Conservation (phyloP, 2,888 invertebrate species). For the Phengaris arion region DNA sequence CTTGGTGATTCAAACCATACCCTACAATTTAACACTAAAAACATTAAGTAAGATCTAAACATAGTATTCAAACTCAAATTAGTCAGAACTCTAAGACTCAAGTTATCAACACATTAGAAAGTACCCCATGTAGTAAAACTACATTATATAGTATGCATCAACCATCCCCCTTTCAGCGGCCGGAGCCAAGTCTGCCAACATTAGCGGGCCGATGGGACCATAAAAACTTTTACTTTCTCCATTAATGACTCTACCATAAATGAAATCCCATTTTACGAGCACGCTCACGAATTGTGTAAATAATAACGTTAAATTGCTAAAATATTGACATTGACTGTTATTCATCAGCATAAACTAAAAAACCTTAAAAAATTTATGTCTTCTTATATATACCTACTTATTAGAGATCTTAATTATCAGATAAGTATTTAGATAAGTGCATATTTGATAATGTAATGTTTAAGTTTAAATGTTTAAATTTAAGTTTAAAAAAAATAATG, state of each 20-base stretch:
- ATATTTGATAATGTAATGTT: too few species aligned
- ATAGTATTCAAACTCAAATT: not conserved
- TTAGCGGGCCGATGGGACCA: constrained; percentile 50
- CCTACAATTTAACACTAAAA: too few species aligned
- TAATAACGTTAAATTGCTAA: not conserved
- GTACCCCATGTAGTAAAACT: not conserved
- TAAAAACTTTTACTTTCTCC: constrained; percentile 70
- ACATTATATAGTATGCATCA: not conserved
- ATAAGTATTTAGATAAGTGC: too few species aligned
- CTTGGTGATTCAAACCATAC: too few species aligned
- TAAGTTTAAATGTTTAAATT: too few species aligned
- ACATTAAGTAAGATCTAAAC: too few species aligned
- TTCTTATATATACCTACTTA: too few species aligned
- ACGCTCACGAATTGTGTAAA: constrained; percentile 20
- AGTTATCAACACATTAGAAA: constrained; percentile 20
- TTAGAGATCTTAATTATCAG: too few species aligned
- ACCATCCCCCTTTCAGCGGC: not conserved
- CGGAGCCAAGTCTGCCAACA: constrained; percentile 31
- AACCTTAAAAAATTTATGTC: not conserved
- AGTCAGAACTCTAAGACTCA: not conserved
- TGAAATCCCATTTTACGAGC: constrained; percentile 57
- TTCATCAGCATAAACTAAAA: not conserved
- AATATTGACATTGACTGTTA: constrained; percentile 14
- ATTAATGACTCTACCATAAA: constrained; percentile 62
- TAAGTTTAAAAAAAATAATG: too few species aligned